Evolutionary conservation across 2,113 vertebrate species (phyloP).

Genomic region (Ranitomeya variabilis): DNA sequence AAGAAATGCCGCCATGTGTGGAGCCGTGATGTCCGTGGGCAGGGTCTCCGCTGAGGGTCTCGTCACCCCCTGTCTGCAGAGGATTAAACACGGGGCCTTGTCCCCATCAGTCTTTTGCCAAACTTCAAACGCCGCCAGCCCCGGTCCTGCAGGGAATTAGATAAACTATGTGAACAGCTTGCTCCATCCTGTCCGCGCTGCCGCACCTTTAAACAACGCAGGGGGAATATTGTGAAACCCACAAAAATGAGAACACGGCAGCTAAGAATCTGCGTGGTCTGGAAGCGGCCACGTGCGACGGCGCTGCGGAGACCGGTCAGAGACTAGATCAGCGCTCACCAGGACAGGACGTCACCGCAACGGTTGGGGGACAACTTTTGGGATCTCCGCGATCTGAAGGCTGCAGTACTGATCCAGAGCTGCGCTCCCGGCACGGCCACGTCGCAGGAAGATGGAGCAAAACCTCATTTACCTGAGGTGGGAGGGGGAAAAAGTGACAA

Average conservation of each 20-base stretch:
- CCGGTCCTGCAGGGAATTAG: background rate
- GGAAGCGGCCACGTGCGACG: background rate
- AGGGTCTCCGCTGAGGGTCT: slow-evolving; percentile 1
- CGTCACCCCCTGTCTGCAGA: background rate
- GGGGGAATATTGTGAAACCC: slow-evolving; percentile 17
- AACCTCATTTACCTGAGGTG: too few species aligned
- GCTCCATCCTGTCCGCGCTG: background rate
- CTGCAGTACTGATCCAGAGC: too few species aligned
- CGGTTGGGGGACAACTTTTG: too few species aligned
- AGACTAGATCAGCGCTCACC: too few species aligned
- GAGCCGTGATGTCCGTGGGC: background rate
- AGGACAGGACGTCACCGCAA: background rate
- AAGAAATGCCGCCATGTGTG: background rate
- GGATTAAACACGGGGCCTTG: slow-evolving; percentile 5
- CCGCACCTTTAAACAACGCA: slow-evolving; percentile 8
- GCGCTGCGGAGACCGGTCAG: too few species aligned
- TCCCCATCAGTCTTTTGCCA: background rate
- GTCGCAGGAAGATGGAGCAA: too few species aligned
- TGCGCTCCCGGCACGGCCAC: too few species aligned
- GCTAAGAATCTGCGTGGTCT: background rate
- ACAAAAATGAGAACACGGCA: background rate
- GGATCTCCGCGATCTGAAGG: too few species aligned
- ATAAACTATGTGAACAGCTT: slow-evolving; percentile 20
- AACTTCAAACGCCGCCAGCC: background rate
- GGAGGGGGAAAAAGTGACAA: too few species aligned